A percentile compares a stretch with the other conserved stretches of the same genome.
These are phyloP conservation scores for Ctenodactylus gundi DNA, from an alignment of 2,113 vertebrate species.

Conservation along the genomic window DNA sequence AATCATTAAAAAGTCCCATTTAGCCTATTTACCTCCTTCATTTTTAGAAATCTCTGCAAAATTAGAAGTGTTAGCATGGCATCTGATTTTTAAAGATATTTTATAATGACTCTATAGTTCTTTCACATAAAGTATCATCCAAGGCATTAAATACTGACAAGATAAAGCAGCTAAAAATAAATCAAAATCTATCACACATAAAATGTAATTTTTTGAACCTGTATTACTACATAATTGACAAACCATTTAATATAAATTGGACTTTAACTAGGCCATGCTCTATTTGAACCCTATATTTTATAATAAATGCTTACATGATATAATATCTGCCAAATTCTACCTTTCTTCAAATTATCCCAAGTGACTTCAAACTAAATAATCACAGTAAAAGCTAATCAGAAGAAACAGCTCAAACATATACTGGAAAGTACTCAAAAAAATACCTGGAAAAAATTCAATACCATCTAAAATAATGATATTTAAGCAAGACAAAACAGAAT, in stretches of 20 bases:
- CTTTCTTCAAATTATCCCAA: slow-evolving; percentile 52
- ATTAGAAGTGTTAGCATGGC: slow-evolving; percentile 17
- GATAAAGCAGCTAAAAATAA: not conserved
- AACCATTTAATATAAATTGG: slow-evolving; percentile 4
- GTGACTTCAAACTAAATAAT: slow-evolving; percentile 31
- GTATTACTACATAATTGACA: slow-evolving; percentile 23
- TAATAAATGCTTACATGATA: not conserved
- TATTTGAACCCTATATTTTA: slow-evolving; percentile 45
- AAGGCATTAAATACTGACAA: slow-evolving; percentile 15
- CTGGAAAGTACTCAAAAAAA: slow-evolving; percentile 34
- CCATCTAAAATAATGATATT: slow-evolving; percentile 28
- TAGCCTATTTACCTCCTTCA: not conserved
- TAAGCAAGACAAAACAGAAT: too few species aligned
- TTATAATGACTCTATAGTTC: not conserved
- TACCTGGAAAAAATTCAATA: not conserved
- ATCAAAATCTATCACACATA: not conserved
- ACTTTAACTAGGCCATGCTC: not conserved
- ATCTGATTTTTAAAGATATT: not conserved
- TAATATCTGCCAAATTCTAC: slow-evolving; percentile 9
- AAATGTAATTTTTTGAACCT: slow-evolving; percentile 18
- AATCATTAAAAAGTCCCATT: slow-evolving; percentile 34
- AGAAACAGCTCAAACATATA: not conserved
- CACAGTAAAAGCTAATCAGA: slow-evolving; percentile 13
- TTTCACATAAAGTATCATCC: not conserved
- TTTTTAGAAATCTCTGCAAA: slow-evolving; percentile 41